Evolutionary conservation across 2,113 vertebrate genomes (phyloP).

Genomic region (Myiopsitta monachus): DNA sequence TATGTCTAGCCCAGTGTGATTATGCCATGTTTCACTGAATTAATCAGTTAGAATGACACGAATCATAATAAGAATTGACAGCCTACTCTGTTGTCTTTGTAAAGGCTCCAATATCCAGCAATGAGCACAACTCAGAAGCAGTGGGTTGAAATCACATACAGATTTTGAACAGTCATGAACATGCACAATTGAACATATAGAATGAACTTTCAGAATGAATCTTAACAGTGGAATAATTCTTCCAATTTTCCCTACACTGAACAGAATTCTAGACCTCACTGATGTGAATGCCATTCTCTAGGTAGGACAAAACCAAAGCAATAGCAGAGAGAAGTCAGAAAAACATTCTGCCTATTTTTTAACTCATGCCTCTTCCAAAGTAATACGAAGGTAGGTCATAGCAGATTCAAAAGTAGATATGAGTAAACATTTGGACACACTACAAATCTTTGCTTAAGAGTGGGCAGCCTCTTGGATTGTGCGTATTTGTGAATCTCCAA

Average conservation of each 20-base stretch:
- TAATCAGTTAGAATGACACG: constrained; percentile 38
- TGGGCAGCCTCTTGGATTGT: background rate
- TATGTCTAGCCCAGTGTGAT: constrained; percentile 31
- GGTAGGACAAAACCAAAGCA: background rate
- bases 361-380: background rate
- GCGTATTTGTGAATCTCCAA: background rate
- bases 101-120: constrained; percentile 19
- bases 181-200: constrained; percentile 8
- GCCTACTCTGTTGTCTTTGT: constrained; percentile 36
- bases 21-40: constrained; percentile 49
- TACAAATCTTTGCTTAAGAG: background rate
- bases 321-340: background rate
- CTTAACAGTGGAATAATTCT: background rate
- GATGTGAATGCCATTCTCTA: background rate
- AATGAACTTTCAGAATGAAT: constrained; percentile 27
- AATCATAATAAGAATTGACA: constrained; percentile 51
- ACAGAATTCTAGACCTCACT: background rate
- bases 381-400: background rate
- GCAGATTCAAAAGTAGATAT: background rate
- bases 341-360: background rate
- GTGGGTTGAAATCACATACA: background rate
- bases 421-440: background rate
- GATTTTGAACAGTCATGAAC: constrained; percentile 3
- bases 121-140: constrained; percentile 5
- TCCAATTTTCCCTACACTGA: background rate